A percentile compares a stretch with the other conserved stretches of the same genome.
These are phyloP conservation scores for Scaptomyza flava DNA, from an alignment of 2,888 invertebrate genomes.

Conservation along the genomic window DNA sequence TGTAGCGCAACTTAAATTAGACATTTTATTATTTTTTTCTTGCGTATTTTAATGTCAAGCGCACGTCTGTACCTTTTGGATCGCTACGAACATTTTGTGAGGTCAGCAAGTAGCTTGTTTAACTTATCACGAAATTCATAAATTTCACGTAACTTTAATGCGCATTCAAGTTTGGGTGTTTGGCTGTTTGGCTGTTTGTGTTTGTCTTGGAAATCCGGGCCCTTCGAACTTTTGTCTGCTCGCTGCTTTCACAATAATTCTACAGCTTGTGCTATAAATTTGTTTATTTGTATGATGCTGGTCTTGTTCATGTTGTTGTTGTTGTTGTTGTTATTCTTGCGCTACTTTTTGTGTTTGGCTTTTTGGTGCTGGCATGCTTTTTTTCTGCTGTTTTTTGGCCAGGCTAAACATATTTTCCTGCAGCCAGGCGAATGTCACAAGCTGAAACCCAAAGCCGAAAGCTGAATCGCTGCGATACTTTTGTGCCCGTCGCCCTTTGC, in stretches of 20 bases:
- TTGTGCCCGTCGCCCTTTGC: slow-evolving; percentile 5
- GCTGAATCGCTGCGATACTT: slow-evolving; percentile 42
- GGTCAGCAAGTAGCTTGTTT: slow-evolving; percentile 60
- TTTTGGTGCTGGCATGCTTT: slow-evolving; percentile 10
- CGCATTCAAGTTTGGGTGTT: slow-evolving; percentile 44
- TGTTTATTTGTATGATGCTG: slow-evolving; percentile 70
- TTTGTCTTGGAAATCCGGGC: slow-evolving; percentile 52
- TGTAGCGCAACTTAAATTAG: slow-evolving; percentile 72
- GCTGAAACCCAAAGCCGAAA: slow-evolving; percentile 52
- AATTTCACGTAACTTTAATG: slow-evolving; percentile 78
- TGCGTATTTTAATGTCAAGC: slow-evolving; percentile 42
- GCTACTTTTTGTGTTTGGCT: slow-evolving; percentile 43
- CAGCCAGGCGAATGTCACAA: slow-evolving; percentile 55
- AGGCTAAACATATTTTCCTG: slow-evolving; percentile 71
- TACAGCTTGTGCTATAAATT: slow-evolving; percentile 75
- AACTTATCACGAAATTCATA: slow-evolving; percentile 79
- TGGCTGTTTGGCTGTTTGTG: slow-evolving; percentile 42
- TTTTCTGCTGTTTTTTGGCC: slow-evolving; percentile 34
- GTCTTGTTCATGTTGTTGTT: slow-evolving; percentile 31
- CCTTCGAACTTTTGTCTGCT: slow-evolving; percentile 2
- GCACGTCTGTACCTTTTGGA: slow-evolving; percentile 24
- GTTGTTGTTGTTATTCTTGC: slow-evolving; percentile 42
- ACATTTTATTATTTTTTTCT: slow-evolving; percentile 56
- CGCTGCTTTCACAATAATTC: slow-evolving; percentile 71
- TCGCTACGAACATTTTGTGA: slow-evolving; percentile 6